These are phyloP conservation scores for Aleiodes alternator DNA, from an alignment of 2,888 invertebrate species.

Conservation along the genomic window DNA sequence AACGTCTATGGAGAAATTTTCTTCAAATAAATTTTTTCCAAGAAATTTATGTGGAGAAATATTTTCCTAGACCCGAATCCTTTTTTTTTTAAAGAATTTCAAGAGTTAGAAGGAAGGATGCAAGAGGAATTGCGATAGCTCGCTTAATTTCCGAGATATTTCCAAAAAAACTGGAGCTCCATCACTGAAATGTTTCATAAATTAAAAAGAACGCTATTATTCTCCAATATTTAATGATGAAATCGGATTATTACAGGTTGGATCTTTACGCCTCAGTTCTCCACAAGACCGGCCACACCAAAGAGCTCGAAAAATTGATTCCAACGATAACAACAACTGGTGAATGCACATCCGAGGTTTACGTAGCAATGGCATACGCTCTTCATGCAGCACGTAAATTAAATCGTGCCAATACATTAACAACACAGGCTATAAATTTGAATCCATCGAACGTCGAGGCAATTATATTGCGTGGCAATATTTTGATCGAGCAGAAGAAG, in stretches of 20 bases:
- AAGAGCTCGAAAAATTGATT: constrained; percentile 81
- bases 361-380: constrained; percentile 86
- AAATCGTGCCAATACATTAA: constrained; percentile 84
- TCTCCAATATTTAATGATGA: constrained; percentile 28
- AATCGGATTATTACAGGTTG: constrained; percentile 78
- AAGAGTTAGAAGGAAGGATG: too few species aligned
- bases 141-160: constrained; percentile 44
- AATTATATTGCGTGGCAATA: constrained; percentile 83
- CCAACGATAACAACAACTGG: constrained; percentile 75
- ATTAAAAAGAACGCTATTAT: constrained; percentile 10
- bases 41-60: too few species aligned
- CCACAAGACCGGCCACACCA: constrained; percentile 78
- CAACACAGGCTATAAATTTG: constrained; percentile 83
- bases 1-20: too few species aligned
- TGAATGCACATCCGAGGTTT: constrained; percentile 82
- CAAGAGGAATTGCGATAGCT: too few species aligned
- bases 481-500: constrained; percentile 81
- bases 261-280: constrained; percentile 81
- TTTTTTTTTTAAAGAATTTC: too few species aligned
- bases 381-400: constrained; percentile 81
- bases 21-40: too few species aligned
- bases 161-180: too few species aligned
- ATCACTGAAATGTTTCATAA: constrained; percentile 18
- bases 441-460: constrained; percentile 84
- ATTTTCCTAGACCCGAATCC: too few species aligned